Evolutionary conservation across 1,140 invertebrate genomes (phyloP), one percentile per base, ranked within the genome.

Genomic region (Procambarus clarkii): DNA sequence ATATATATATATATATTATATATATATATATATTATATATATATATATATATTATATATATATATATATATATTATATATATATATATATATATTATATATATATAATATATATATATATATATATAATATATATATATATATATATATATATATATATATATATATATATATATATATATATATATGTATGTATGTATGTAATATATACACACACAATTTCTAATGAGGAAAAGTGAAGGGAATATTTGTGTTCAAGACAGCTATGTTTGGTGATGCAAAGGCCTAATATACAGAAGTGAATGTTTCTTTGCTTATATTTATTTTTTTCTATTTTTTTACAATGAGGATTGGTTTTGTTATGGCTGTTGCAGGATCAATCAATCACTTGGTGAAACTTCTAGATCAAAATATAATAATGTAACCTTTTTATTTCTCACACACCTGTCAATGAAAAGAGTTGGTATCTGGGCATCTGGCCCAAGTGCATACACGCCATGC

Each of bases 371-470:
- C 24, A 74, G 24, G 24, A 74, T 74, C 69, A 34, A 74, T 74
- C 69, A 34, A 34, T 34, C 69, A 34, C 69, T 74, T 74, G 11
- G 69, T n/a, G 7, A 74, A 74, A 74, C 69, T 74, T 8, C 2
- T 74, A 74, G 69, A 74, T 74, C 69, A 74, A 74, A 74, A 74
- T 74, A 34, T 74, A 34, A 8, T 74, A 34, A 24, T 74, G n/a
- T 74, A 34, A 74, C n/a, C 3, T 24, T 74, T 74, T 34, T 34
- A n/a, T 74, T 74, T 74, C 69, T 74, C n/a, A 64, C 34, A 34
- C 34, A 34, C 34, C 34, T 74, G 69, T 74, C 2, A 74, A 74
- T 9, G 8, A 74, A 34, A 34, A 74, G 2, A 74, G 69, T 74
- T 74, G 24, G 8, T 74, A 74, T 4, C 7, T 34, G 8, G 24